Percentiles rank a stretch among this genome's conserved stretches.
Evolutionary conservation across 2,888 invertebrate species (phyloP).

Genomic region (Sinelater perroti): DNA sequence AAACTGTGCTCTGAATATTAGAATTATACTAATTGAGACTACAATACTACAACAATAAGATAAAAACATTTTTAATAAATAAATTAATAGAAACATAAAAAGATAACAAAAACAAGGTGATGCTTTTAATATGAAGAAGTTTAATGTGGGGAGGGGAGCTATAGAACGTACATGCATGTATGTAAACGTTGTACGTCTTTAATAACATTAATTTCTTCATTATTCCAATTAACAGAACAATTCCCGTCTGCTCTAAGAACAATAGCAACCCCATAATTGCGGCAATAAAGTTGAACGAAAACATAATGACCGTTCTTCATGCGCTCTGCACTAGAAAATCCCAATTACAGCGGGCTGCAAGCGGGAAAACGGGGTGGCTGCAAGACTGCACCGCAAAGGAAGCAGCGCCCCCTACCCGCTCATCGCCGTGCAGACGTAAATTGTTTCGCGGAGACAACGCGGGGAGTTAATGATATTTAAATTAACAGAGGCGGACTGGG

Average conservation of each 20-base stretch:
- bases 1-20: too few relatives aligned
- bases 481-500: too few relatives aligned
- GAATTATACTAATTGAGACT: too few relatives aligned
- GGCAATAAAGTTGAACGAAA: not conserved
- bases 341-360: not conserved
- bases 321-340: too few relatives aligned
- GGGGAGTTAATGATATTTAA: conserved; percentile 18
- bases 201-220: not conserved
- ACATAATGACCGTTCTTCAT: not conserved
- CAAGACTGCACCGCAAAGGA: conserved; percentile 6
- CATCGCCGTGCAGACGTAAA: conserved; percentile 17
- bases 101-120: too few relatives aligned
- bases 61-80: too few relatives aligned
- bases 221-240: not conserved
- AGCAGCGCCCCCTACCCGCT: not conserved
- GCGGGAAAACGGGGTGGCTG: conserved; percentile 1
- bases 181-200: not conserved
- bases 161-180: too few relatives aligned
- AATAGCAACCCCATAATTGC: not conserved
- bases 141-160: too few relatives aligned
- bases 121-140: too few relatives aligned
- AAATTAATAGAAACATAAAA: too few relatives aligned
- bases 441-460: conserved; percentile 12
- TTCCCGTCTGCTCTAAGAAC: not conserved
- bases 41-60: too few relatives aligned